Evolutionary conservation across 2,888 invertebrate species (phyloP), one percentile per base, ranked within the genome.

Genomic region (Celastrina argiolus): DNA sequence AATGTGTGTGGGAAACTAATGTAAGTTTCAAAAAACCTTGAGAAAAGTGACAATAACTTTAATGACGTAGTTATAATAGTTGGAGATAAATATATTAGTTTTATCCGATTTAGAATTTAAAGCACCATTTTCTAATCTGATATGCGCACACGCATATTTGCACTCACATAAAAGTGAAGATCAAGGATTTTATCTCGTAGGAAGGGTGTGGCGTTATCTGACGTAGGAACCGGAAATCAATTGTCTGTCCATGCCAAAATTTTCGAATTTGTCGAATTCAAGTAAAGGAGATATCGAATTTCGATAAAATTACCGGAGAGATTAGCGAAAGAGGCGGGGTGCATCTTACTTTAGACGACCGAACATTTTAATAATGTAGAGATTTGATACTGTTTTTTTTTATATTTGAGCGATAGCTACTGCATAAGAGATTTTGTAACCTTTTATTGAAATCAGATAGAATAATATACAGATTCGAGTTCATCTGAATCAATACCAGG

Each of bases 191-290:
- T 64, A 68, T 45, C 56, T 73, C 81, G 77, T 77, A 76, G 76
- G 75, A 73, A 76, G 81, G 85, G 90, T 82, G 87, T 83, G 84
- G 81, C 75, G 79, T 81, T 88, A 85, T 88, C 87, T 87, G 76
- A 70, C 74, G 76, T 76, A 81, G 87, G 88, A 88, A 90, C 76
- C 90, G 90, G 88, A 90, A 84, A 79, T 85, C 83, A 78, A 87
- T 88, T 89, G 88, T 88, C 79, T 73, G 72, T 69, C 75, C 72
- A 76, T 76, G 79, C 77, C 77, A 73, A 81, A 78, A 79, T 80
- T 76, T 75, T 73, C 71, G 75, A 80, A 75, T 68, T 71, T 76
- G 75, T 73, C 71, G 75, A 80, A 75, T 68, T 71, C 71, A 74
- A 70, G 70, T 76, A 75, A 78, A 82, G 81, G 83, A 71, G 69